Conservation (phyloP, 2,888 invertebrate species). For the Drosophila pseudotakahashii region DNA sequence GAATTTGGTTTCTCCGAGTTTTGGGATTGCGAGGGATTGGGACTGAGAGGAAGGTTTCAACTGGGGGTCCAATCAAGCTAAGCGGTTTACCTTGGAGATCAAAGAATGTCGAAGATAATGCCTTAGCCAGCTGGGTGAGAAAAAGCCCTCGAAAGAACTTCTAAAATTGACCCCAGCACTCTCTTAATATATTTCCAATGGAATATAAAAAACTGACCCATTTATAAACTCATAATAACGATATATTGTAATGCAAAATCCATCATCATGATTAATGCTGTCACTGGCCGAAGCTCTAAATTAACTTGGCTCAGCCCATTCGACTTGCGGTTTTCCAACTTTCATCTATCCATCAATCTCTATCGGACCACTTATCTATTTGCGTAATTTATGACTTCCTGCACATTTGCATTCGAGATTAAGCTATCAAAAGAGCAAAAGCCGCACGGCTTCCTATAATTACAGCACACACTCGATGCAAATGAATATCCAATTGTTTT, state of each 20-base stretch:
- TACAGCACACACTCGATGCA: conserved; percentile 67
- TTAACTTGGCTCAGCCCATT: conserved; percentile 40
- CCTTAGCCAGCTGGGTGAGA: background rate
- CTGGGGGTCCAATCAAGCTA: conserved; percentile 39
- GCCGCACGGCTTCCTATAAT: conserved; percentile 59
- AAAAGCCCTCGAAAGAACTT: background rate
- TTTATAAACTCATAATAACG: background rate
- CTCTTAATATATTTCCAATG: too few species aligned
- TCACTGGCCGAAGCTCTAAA: conserved; percentile 7
- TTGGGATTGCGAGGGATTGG: background rate
- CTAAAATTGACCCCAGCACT: background rate
- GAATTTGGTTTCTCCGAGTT: conserved; percentile 17
- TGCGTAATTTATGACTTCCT: conserved; percentile 72
- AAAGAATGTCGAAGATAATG: background rate
- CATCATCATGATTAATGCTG: conserved; percentile 21
- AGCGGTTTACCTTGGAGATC: conserved; percentile 24
- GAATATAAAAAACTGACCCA: background rate
- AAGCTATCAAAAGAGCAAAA: conserved; percentile 66
- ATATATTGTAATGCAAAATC: conserved; percentile 9
- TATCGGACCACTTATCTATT: conserved; percentile 31
- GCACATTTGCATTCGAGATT: conserved; percentile 70
- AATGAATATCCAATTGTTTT: conserved; percentile 59
- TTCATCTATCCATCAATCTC: conserved; percentile 13
- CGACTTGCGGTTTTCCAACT: conserved; percentile 52
- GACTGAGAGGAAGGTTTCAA: too few species aligned